These are phyloP conservation scores for Synergus laeviventris DNA, from an alignment of 2,888 invertebrate genomes.

Conservation along the genomic window DNA sequence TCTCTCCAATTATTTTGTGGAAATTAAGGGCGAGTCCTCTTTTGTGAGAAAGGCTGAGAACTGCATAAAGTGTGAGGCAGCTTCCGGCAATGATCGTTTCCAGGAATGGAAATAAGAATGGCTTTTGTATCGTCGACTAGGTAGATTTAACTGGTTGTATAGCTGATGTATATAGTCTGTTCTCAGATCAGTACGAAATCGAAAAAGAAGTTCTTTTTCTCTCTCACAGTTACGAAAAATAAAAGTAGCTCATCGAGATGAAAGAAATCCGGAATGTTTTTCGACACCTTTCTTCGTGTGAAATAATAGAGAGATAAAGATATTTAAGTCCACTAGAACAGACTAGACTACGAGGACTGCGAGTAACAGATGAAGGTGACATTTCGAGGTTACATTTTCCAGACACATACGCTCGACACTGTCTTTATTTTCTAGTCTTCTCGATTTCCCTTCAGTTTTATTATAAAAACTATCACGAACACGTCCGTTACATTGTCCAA, in stretches of 20 bases:
- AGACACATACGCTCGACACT: constrained; percentile 31
- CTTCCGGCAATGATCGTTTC: constrained; percentile 30
- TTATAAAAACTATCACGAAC: constrained; percentile 24
- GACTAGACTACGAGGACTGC: background rate
- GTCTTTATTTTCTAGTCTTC: constrained; percentile 35
- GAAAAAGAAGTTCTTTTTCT: background rate
- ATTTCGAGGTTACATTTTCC: constrained; percentile 47
- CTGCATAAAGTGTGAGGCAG: constrained; percentile 14
- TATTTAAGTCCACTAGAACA: constrained; percentile 15
- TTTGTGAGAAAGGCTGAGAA: background rate
- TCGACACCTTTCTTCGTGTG: constrained; percentile 29
- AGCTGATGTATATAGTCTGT: constrained; percentile 20
- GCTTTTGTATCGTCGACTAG: constrained; percentile 19
- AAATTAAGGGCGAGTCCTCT: background rate
- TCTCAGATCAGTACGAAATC: constrained; percentile 7
- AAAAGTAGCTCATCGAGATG: constrained; percentile 30
- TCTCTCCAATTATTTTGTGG: background rate
- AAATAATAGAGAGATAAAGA: constrained; percentile 10
- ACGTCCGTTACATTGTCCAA: background rate
- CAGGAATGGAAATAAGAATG: constrained; percentile 27
- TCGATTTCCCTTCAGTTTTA: constrained; percentile 21
- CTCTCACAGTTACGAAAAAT: constrained; percentile 16
- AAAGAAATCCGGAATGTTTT: constrained; percentile 40
- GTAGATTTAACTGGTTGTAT: constrained; percentile 39
- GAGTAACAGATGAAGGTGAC: constrained; percentile 28